Conservation (phyloP, 2,113 vertebrate genomes). For the Corydoras maculifer region DNA sequence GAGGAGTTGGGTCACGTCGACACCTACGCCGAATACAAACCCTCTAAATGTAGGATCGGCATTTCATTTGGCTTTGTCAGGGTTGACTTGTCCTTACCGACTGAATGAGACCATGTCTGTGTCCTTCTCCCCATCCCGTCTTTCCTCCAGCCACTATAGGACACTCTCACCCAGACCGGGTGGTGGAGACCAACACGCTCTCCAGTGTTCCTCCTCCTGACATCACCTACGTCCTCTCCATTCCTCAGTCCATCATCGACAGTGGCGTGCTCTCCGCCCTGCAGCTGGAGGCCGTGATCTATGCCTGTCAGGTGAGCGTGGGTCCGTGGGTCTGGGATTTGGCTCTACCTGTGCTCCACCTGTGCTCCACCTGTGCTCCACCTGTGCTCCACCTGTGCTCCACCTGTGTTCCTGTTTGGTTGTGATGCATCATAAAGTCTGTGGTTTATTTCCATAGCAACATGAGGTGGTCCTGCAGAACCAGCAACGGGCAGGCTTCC, state of each 20-base stretch:
- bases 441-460: slow-evolving; percentile 67
- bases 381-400: too few relatives aligned
- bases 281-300: slow-evolving; percentile 94
- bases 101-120: too few relatives aligned
- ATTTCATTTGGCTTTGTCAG: too few relatives aligned
- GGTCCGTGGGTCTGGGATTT: too few relatives aligned
- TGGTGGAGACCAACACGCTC: slow-evolving; percentile 94
- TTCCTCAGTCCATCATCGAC: slow-evolving; percentile 65
- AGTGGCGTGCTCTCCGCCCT: slow-evolving; percentile 80
- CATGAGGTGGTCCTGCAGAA: slow-evolving; percentile 90
- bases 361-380: too few relatives aligned
- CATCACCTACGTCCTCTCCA: slow-evolving; percentile 83
- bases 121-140: not conserved
- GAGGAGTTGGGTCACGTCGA: too few relatives aligned
- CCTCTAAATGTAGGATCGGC: not conserved
- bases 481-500: slow-evolving; percentile 88
- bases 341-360: too few relatives aligned
- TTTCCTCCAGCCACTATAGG: slow-evolving; percentile 80
- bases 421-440: not conserved
- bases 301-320: slow-evolving; percentile 85
- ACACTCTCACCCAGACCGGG: slow-evolving; percentile 90
- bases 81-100: too few relatives aligned
- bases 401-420: too few relatives aligned
- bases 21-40: too few relatives aligned
- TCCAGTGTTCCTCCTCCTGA: slow-evolving; percentile 95